Evolutionary conservation across 2,797 vertebrate genomes (phyloP).

Genomic region (Scolopax bukidnonensis): DNA sequence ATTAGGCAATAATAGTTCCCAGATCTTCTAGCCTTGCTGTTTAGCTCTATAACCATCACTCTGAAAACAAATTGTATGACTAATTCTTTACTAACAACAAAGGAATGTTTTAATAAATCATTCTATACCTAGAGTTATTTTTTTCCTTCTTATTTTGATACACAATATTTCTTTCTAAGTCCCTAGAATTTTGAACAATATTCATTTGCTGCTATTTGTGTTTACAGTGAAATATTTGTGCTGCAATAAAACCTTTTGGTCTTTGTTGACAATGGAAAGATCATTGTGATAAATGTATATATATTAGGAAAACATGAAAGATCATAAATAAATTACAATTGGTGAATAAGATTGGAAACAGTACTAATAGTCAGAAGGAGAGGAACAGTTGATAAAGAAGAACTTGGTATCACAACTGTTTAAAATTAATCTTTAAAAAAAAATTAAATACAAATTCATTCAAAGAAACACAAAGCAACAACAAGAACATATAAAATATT

Average conservation of each 20-base stretch:
- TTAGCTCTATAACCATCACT: rapidly evolving
- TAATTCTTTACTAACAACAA: not conserved
- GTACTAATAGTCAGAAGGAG: not conserved
- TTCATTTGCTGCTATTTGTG: not conserved
- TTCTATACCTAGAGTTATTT: not conserved
- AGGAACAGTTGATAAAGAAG: not conserved
- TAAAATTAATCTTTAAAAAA: not conserved
- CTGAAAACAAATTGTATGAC: not conserved
- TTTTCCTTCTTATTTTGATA: not conserved
- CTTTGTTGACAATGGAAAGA: not conserved
- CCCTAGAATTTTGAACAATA: not conserved
- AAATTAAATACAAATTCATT: not conserved
- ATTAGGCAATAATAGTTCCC: not conserved
- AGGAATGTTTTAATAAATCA: not conserved
- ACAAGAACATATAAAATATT: not conserved
- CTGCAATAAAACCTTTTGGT: not conserved
- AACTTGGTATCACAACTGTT: not conserved
- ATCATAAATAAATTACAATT: not conserved
- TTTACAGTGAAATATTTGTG: not conserved
- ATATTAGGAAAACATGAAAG: not conserved
- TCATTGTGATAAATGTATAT: not conserved
- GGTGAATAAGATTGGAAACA: not conserved
- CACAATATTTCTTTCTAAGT: not conserved
- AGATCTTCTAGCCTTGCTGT: not conserved
- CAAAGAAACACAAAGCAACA: not conserved